phyloP scores from a whole-genome alignment of 1,140 invertebrate genomes.

The Melipona quadrifasciata region DNA sequence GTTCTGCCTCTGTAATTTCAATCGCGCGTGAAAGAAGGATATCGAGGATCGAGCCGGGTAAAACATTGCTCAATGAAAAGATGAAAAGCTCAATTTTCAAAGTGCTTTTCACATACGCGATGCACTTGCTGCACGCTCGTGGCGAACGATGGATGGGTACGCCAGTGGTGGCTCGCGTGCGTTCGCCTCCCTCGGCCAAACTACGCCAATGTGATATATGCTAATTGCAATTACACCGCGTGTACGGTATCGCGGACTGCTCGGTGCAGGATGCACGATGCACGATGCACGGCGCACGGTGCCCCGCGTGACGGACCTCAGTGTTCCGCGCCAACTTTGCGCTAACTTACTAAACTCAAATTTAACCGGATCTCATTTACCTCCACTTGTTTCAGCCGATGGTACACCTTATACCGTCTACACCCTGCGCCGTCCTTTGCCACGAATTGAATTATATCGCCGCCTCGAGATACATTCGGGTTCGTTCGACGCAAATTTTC shows the following conservation, averaged over 20 bases:
- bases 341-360: constrained; percentile 77
- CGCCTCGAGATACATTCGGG: constrained; percentile 14
- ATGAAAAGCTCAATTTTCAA: background rate
- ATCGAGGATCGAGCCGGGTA: background rate
- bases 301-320: constrained; percentile 63
- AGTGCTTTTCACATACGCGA: background rate
- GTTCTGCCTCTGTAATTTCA: background rate
- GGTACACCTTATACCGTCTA: constrained; percentile 20
- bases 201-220: constrained; percentile 77
- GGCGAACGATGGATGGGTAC: constrained; percentile 16
- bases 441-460: constrained; percentile 63
- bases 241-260: constrained; percentile 72
- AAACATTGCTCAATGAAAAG: background rate
- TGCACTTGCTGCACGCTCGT: background rate
- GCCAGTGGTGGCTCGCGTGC: constrained; percentile 71
- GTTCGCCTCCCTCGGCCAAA: constrained; percentile 30
- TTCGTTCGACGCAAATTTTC: no score
- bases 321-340: constrained; percentile 70
- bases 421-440: constrained; percentile 7
- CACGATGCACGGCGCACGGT: constrained; percentile 35
- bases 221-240: constrained; percentile 81
- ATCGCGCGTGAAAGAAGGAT: background rate
- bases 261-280: constrained; percentile 47
- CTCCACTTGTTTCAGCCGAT: constrained; percentile 71
- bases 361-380: constrained; percentile 73